Percentiles rank a stretch among this genome's conserved stretches.
Conservation (phyloP, 1,140 invertebrate genomes). For the Eufriesea mexicana region DNA sequence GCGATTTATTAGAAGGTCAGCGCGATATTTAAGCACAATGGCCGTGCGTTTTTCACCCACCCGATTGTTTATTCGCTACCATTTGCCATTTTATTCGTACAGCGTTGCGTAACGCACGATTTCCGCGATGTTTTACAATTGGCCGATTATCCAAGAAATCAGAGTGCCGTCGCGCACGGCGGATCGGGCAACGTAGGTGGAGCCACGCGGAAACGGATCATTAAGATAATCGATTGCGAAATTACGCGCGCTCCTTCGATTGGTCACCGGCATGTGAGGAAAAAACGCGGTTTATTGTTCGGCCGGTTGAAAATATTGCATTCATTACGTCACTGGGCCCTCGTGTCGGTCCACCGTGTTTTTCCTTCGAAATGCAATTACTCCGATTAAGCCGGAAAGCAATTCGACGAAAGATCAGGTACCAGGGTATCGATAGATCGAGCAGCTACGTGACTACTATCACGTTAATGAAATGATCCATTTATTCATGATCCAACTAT, state of each 20-base stretch:
- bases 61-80: not conserved
- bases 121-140: constrained; percentile 10
- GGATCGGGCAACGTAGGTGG: constrained; percentile 18
- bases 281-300: not conserved
- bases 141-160: constrained; percentile 30
- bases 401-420: not conserved
- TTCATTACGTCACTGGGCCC: not conserved
- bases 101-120: constrained; percentile 2
- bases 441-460: constrained; percentile 37
- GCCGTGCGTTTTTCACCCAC: not conserved
- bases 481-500: not conserved
- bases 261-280: not conserved
- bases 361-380: not conserved
- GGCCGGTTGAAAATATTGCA: too few species aligned
- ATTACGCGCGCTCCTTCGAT: constrained; percentile 27
- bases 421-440: not conserved
- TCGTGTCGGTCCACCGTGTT: not conserved
- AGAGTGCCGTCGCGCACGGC: not conserved
- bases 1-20: not conserved
- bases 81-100: not conserved
- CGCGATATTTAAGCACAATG: not conserved
- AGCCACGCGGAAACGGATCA: constrained; percentile 31
- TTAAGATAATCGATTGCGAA: constrained; percentile 41
- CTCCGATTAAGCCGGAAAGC: not conserved
- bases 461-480: constrained; percentile 11